Evolutionary conservation across 2,888 invertebrate species (phyloP), one percentile per base, ranked within the genome.

Genomic region (Phrixothrix hirtus): DNA sequence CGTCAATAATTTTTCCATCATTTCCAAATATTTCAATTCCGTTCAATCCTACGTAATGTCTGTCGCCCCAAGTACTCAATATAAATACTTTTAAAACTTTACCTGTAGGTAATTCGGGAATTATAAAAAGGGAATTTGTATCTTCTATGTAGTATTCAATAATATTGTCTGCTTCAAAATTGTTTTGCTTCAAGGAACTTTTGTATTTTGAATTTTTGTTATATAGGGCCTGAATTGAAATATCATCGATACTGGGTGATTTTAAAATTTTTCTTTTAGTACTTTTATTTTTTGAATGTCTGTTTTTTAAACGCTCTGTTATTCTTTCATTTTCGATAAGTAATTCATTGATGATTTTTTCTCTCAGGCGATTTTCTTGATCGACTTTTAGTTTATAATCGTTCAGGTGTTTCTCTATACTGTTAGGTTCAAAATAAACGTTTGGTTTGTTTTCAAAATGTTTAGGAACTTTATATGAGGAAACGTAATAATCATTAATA

Each of bases 61-160:
- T 83, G 69, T 91, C 91, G 5, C 90, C 91, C 91, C 91, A 91
- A 17, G 89, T 88, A 11, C 80, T 81, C 47, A 81, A 75, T 58
- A 91, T 87, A 70, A 86, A 84, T 43, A 91, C 76, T 57, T 82
- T 80, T 63, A 91, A 68, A 44, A 81, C 73, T 63, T 79, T 76
- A n/a, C 90, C 91, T 55, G 75, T 75, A 0, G 90, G 91, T 60
- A 89, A 75, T 72, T 89, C 87, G 0, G 90, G 91, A 55, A 91
- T 89, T 29, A 87, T 78, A 70, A 90, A 89, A 38, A 55, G 38
- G 16, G 58, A 55, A 16, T 55, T 29, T 2, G 26, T 11, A 4
- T 31, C 29, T 10, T 44, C 47, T 16, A 39, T 15, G 29, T 44
- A 36, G 7, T 38, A 27, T 6, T 53, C 43, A 7, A 27, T 26